Conservation (phyloP, 2,888 invertebrate species). For the Gortyna flavago region DNA sequence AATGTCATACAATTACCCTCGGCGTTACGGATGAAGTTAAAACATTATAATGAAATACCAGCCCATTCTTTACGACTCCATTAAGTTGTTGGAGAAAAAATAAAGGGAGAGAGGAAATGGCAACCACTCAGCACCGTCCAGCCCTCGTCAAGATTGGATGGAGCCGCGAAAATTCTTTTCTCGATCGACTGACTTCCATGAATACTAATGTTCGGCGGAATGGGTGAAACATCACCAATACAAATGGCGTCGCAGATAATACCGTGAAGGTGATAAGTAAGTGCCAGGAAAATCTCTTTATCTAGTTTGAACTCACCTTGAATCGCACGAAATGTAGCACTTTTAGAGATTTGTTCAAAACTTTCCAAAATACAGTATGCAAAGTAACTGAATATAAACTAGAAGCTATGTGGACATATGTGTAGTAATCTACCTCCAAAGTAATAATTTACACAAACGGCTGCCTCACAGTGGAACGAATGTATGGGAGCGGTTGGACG, state of each 20-base stretch:
- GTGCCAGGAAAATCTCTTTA: conserved; percentile 60
- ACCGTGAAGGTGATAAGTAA: conserved; percentile 73
- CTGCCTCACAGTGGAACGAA: too few relatives aligned
- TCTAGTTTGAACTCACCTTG: conserved; percentile 31
- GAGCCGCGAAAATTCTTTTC: conserved; percentile 87
- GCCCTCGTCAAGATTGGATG: conserved; percentile 84
- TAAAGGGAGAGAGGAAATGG: conserved; percentile 85
- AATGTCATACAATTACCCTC: conserved; percentile 74
- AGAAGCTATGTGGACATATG: conserved; percentile 55
- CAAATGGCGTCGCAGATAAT: conserved; percentile 81
- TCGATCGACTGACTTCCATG: conserved; percentile 89
- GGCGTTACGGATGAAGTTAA: conserved; percentile 78
- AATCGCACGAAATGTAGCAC: conserved; percentile 12
- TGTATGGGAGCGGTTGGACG: too few relatives aligned
- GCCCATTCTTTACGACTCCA: conserved; percentile 86
- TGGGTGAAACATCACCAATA: conserved; percentile 78
- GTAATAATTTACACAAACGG: conserved; percentile 79
- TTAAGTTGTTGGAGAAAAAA: conserved; percentile 87
- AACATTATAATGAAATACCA: conserved; percentile 86
- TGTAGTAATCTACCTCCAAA: conserved; percentile 62
- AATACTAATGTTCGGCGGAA: conserved; percentile 86
- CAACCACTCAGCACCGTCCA: conserved; percentile 84
- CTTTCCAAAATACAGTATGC: conserved; percentile 50
- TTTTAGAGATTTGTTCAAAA: conserved; percentile 54
- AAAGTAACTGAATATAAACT: conserved; percentile 58